Conservation (phyloP, 1,140 invertebrate species). For the Acromyrmex charruanus region DNA sequence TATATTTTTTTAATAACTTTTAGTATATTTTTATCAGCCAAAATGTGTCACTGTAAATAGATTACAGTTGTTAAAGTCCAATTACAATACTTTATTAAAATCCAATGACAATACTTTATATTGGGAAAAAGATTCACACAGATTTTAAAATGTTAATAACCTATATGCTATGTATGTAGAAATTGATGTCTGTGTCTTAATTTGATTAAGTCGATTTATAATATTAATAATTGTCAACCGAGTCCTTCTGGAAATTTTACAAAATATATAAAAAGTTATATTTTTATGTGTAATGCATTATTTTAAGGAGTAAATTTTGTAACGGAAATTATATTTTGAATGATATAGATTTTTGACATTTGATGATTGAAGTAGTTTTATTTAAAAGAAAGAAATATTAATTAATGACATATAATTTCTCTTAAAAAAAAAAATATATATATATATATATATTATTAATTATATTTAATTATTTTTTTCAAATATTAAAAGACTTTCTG, state of each 20-base stretch:
- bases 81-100: not conserved
- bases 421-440: not conserved
- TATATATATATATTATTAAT: too few relatives aligned
- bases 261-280: not conserved
- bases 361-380: not conserved
- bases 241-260: not conserved
- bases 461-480: not conserved
- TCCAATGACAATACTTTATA: not conserved
- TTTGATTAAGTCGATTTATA: not conserved
- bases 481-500: not conserved
- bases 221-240: not conserved
- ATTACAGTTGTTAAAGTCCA: not conserved
- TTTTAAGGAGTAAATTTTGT: not conserved
- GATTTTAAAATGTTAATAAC: constrained; percentile 46
- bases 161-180: not conserved
- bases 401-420: constrained; percentile 23
- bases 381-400: not conserved
- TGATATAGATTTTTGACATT: not conserved
- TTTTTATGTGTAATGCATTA: not conserved
- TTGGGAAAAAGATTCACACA: not conserved
- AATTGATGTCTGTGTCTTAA: constrained; percentile 44
- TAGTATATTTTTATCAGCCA: not conserved
- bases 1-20: not conserved
- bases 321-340: not conserved
- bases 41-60: not conserved